Conservation (phyloP, 2,113 vertebrate species). For the Psettodes erumei region DNA sequence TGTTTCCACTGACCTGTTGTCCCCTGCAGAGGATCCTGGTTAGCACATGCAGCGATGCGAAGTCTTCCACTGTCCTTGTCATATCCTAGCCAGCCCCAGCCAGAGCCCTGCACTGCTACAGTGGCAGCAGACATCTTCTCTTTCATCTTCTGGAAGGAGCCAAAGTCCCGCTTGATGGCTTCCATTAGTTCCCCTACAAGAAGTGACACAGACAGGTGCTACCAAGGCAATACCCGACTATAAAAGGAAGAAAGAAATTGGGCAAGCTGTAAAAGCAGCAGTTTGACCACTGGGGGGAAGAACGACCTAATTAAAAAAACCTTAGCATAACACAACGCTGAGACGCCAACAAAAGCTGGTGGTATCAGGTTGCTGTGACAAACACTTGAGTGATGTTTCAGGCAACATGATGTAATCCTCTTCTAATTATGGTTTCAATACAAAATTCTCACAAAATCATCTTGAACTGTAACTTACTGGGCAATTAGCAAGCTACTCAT, state of each 20-base stretch:
- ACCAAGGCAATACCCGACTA: background rate
- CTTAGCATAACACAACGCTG: background rate
- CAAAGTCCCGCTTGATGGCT: constrained; percentile 95
- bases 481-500: background rate
- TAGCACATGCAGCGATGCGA: constrained; percentile 89
- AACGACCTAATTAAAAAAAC: background rate
- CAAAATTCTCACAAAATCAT: background rate
- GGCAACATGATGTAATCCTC: background rate
- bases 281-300: constrained; percentile 21
- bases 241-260: background rate
- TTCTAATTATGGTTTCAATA: background rate
- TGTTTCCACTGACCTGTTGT: constrained; percentile 88
- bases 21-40: constrained; percentile 96
- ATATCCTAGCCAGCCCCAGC: constrained; percentile 97
- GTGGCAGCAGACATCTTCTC: constrained; percentile 91
- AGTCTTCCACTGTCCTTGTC: constrained; percentile 89
- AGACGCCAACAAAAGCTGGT: background rate
- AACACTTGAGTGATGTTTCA: background rate
- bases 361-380: background rate
- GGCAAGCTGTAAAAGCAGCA: background rate
- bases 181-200: constrained; percentile 90
- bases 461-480: background rate
- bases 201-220: constrained; percentile 1
- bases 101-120: constrained; percentile 95
- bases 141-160: constrained; percentile 93